Conservation (phyloP, 64 coral and sea anemone species). For the Porites lutea region DNA sequence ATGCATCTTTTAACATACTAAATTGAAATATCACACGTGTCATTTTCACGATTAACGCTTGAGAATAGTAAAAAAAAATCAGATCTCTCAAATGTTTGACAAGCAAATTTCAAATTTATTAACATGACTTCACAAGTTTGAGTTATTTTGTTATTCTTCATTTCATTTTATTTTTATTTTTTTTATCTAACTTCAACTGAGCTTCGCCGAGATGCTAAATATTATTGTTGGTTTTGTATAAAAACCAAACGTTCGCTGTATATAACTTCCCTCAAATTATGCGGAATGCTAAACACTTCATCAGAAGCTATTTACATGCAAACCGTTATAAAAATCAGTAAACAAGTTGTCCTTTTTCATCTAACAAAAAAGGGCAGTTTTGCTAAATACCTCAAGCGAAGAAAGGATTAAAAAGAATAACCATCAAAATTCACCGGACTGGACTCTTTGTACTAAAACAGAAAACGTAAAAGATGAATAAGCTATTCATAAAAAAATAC, state of each 20-base stretch:
- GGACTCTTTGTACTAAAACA: neutral
- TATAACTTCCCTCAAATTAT: neutral
- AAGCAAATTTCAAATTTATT: too few relatives aligned
- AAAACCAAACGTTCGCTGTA: neutral
- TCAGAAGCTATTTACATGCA: neutral
- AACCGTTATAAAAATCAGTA: conserved; percentile 3
- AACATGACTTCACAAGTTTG: too few relatives aligned
- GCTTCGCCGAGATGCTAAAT: too few relatives aligned
- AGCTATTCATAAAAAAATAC: neutral
- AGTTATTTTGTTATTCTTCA: too few relatives aligned
- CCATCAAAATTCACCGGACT: neutral
- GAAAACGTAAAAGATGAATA: neutral
- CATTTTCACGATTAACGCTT: too few relatives aligned
- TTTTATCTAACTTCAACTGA: too few relatives aligned
- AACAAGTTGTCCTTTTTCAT: neutral
- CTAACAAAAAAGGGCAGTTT: neutral
- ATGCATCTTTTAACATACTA: neutral
- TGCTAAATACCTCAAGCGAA: neutral
- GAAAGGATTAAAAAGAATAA: neutral
- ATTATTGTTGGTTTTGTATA: neutral
- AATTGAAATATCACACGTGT: too few relatives aligned
- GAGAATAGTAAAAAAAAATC: too few relatives aligned
- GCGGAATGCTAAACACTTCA: too few relatives aligned
- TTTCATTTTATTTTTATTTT: too few relatives aligned
- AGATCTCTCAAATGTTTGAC: too few relatives aligned